Conservation (phyloP, 2,888 invertebrate genomes). For the Drosophila percnosoma region DNA sequence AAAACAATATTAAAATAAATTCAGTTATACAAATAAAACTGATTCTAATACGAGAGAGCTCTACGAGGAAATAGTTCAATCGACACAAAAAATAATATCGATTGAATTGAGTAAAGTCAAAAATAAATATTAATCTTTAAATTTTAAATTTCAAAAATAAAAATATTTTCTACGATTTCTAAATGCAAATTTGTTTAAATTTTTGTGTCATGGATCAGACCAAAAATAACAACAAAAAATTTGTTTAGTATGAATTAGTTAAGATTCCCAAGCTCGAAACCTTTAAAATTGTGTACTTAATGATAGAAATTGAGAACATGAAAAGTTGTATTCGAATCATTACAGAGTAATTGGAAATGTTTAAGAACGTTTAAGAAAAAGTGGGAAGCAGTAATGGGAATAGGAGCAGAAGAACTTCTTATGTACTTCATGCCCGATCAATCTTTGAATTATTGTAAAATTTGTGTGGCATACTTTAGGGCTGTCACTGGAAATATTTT, state of each 20-base stretch:
- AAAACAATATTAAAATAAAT: neutral
- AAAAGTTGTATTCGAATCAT: neutral
- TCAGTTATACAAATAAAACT: neutral
- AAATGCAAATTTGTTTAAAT: neutral
- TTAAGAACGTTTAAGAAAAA: neutral
- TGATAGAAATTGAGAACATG: neutral
- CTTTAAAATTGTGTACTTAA: neutral
- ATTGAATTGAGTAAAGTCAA: neutral
- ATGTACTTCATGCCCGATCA: neutral
- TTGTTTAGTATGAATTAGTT: neutral
- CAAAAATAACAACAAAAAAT: neutral
- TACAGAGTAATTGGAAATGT: neutral
- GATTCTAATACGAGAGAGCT: neutral
- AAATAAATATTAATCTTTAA: neutral
- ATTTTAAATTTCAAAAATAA: rapidly evolving
- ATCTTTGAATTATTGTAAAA: neutral
- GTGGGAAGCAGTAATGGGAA: neutral
- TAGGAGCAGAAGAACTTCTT: rapidly evolving
- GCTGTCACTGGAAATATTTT: neutral
- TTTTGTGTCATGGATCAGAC: neutral
- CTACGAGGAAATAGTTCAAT: too few species aligned
- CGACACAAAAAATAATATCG: neutral
- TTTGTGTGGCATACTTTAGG: constrained; percentile 22
- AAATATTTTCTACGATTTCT: neutral
- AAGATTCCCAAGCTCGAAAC: neutral